Conservation (phyloP, 2,888 invertebrate species). For the Artemia sinica region DNA sequence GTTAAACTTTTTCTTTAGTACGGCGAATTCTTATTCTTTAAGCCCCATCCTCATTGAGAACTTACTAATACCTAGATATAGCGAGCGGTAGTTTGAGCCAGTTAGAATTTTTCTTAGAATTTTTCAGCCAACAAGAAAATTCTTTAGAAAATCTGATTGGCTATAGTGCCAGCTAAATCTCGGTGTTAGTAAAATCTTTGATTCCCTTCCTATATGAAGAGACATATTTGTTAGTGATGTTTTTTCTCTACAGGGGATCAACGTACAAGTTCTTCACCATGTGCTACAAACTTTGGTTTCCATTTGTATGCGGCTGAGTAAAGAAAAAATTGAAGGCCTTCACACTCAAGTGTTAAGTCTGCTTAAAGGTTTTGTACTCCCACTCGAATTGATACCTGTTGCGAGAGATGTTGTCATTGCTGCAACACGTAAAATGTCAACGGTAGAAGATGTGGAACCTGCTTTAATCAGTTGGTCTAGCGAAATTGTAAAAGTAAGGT, state of each 20-base stretch:
- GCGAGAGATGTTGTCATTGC: constrained; percentile 1
- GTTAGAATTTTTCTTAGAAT: too few relatives aligned
- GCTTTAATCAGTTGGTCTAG: not conserved
- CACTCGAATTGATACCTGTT: not conserved
- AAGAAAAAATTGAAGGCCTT: not conserved
- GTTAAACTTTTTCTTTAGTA: too few relatives aligned
- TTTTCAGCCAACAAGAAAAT: too few relatives aligned
- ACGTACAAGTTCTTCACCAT: not conserved
- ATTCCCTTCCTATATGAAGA: too few relatives aligned
- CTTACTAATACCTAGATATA: too few relatives aligned
- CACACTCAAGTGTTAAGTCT: not conserved
- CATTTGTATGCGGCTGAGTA: not conserved
- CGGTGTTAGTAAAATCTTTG: too few relatives aligned
- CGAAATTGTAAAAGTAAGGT: not conserved
- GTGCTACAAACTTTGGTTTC: not conserved
- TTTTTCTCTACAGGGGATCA: not conserved
- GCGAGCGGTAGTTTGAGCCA: too few relatives aligned
- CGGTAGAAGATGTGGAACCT: not conserved
- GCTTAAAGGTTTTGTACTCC: not conserved
- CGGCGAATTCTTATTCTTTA: too few relatives aligned
- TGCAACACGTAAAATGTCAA: not conserved
- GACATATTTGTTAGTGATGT: too few relatives aligned
- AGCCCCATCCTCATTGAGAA: too few relatives aligned
- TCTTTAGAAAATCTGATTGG: too few relatives aligned
- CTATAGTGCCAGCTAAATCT: too few relatives aligned